Percentiles rank a stretch among this genome's conserved stretches.
Conservation (phyloP, 2,113 vertebrate genomes). For the Megaceryle maxima region DNA sequence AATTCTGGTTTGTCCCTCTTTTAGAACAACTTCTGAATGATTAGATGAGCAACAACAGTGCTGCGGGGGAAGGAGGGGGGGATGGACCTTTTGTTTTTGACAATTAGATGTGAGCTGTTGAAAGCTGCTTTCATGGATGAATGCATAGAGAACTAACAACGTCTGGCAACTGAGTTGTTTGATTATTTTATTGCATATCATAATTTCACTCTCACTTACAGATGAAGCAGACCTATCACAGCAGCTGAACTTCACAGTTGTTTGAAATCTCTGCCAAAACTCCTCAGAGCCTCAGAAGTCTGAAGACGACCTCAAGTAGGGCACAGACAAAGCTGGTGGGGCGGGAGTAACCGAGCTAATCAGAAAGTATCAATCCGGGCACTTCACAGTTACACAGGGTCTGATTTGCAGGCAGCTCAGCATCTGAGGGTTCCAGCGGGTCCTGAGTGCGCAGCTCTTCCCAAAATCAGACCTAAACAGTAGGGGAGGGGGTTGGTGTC, state of each 20-base stretch:
- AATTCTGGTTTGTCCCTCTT: background rate
- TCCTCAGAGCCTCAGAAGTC: background rate
- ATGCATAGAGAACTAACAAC: background rate
- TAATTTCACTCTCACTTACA: background rate
- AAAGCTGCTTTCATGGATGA: constrained; percentile 38
- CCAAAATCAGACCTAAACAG: background rate
- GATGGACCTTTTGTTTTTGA: background rate
- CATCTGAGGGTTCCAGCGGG: background rate
- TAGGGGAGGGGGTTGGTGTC: too few relatives aligned
- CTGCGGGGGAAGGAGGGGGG: background rate
- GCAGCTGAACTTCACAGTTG: background rate
- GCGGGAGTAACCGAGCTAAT: background rate
- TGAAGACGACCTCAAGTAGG: background rate
- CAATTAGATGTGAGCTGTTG: constrained; percentile 7
- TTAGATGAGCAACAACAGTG: background rate
- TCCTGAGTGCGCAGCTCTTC: background rate
- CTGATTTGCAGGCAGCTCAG: background rate
- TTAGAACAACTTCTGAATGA: background rate
- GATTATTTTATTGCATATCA: background rate
- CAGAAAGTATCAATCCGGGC: background rate
- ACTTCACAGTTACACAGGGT: background rate
- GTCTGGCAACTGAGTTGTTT: constrained; percentile 18
- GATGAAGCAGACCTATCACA: background rate
- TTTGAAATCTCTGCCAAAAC: background rate
- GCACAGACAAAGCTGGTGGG: background rate